Evolutionary conservation across 2,888 invertebrate species (phyloP), one percentile per base, ranked within the genome.

Genomic region (Leptopterna dolabrata): DNA sequence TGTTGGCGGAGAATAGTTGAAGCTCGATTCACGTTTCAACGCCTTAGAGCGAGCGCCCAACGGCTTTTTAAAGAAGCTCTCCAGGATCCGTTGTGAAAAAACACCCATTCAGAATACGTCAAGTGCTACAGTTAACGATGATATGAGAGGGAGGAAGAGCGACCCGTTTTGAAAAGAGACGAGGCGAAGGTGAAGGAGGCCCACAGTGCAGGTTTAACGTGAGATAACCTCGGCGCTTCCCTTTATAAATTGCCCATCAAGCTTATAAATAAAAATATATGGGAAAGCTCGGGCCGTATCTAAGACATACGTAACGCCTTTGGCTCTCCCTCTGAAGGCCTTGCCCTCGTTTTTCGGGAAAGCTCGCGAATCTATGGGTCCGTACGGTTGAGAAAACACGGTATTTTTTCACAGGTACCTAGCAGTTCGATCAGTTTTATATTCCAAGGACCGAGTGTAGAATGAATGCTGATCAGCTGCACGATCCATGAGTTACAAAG

Each of bases 211-310:
- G 63, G 63, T 63, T 63, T 24, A 63, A 63, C 73, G n/a, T 73
- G 73, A 73, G 73, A 73, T 73, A 73, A 73, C 73, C 30, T 41
- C n/a, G 0, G 16, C 73, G 73, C 36, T 73, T 36, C 73, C 73
- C 30, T 73, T 73, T 73, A 73, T 19, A 73, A 73, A 73, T 73
- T 41, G 73, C 41, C 73, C 73, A 73, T 73, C 73, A 73, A 73
- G 73, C 41, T 73, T 41, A 73, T 73, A 36, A 73, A 73, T 41
- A 19, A 73, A 73, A 30, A 30, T 30, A 73, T 73, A 73, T 41
- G 73, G 73, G 73, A n/a, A 73, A 29, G 16, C 4, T 41, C 16
- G 73, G 36, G 73, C 24, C 24, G 63, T 63, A 63, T 63, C 63
- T 63, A 63, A n/a, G 24, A 63, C 24, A 24, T 63, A 24, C 63